Percentiles rank a stretch among this genome's conserved stretches.
Conservation (phyloP, 2,797 vertebrate species). For the Aplochiton taeniatus region DNA sequence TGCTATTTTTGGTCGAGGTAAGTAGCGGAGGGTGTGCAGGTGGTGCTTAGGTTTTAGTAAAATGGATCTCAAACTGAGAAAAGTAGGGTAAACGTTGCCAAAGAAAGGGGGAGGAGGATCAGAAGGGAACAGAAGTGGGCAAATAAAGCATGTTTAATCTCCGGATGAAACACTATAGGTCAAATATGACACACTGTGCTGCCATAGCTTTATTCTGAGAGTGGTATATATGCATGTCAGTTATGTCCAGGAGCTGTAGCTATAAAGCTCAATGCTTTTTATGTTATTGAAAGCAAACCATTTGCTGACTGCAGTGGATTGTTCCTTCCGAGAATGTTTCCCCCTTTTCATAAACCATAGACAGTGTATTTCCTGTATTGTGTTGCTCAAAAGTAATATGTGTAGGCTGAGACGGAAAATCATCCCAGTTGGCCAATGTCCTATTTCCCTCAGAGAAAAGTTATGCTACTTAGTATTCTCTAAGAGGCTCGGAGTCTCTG, state of each 20-base stretch:
- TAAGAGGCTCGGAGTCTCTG: constrained; percentile 14
- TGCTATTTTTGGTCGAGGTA: constrained; percentile 18
- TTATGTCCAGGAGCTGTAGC: too few species aligned
- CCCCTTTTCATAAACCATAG: too few species aligned
- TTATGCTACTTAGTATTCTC: constrained; percentile 33
- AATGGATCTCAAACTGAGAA: constrained; percentile 14
- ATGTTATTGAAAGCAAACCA: too few species aligned
- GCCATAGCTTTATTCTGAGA: too few species aligned
- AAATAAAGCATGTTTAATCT: constrained; percentile 8
- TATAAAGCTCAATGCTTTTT: too few species aligned
- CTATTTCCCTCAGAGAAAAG: constrained; percentile 18
- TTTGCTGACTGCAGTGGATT: too few species aligned
- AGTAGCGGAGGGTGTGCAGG: constrained; percentile 18
- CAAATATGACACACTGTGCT: neutral
- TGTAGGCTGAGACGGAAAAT: too few species aligned
- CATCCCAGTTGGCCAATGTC: neutral
- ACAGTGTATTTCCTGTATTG: too few species aligned
- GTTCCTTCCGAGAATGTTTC: too few species aligned
- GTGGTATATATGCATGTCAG: too few species aligned
- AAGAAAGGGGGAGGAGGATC: neutral
- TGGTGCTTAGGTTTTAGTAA: constrained; percentile 18
- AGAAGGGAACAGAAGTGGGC: constrained; percentile 1
- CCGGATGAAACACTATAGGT: neutral
- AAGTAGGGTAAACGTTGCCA: constrained; percentile 2
- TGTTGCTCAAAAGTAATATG: too few species aligned